Conservation (phyloP, 2,888 invertebrate genomes). For the Platycheirus albimanus region DNA sequence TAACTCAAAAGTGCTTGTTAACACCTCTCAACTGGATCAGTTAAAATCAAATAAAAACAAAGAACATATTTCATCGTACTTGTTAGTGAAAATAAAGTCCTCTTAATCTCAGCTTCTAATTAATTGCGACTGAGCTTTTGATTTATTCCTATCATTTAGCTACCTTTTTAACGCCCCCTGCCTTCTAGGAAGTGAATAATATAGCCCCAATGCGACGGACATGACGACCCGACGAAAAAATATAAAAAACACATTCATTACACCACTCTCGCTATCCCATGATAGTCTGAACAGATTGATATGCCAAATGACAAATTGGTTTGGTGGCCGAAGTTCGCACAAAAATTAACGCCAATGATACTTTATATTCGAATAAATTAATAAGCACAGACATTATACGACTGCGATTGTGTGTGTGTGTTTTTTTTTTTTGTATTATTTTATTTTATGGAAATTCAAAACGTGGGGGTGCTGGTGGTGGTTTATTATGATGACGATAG, state of each 20-base stretch:
- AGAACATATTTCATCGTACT: too few relatives aligned
- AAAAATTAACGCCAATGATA: conserved; percentile 59
- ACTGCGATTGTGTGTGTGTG: conserved; percentile 19
- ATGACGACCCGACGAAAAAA: too few relatives aligned
- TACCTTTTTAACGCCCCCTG: conserved; percentile 20
- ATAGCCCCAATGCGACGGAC: too few relatives aligned
- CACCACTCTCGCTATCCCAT: conserved; percentile 39
- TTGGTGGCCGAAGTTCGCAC: conserved; percentile 54
- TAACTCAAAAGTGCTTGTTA: too few relatives aligned
- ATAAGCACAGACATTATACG: conserved; percentile 47
- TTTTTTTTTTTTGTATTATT: background rate
- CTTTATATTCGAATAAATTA: conserved; percentile 67
- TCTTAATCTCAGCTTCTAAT: conserved; percentile 37
- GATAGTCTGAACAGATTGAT: conserved; percentile 43
- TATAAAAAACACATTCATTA: conserved; percentile 52
- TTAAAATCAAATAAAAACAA: too few relatives aligned
- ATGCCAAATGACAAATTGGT: conserved; percentile 64
- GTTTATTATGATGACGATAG: background rate
- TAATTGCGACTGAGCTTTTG: conserved; percentile 36
- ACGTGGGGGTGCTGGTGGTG: conserved; percentile 34
- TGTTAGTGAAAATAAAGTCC: conserved; percentile 8
- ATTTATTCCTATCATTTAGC: conserved; percentile 53
- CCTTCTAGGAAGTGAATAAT: background rate
- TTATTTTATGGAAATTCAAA: conserved; percentile 4
- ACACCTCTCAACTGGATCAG: too few relatives aligned